Conservation (phyloP, 2,797 vertebrate species). For the Chaetodon trifasciatus region DNA sequence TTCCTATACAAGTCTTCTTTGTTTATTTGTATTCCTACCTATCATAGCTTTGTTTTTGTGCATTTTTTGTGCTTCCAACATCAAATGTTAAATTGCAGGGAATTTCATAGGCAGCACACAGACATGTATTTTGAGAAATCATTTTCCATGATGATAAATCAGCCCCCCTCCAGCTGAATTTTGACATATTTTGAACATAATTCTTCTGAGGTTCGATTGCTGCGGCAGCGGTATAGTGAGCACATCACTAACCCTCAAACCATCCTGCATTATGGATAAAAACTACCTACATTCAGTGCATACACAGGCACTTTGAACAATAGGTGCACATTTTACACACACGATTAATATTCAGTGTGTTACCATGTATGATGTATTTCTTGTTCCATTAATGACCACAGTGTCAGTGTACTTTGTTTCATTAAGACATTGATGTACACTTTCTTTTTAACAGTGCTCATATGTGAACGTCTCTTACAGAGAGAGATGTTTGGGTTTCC, state of each 20-base stretch:
- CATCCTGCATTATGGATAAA: neutral
- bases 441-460: neutral
- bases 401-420: too few species aligned
- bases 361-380: neutral
- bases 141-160: neutral
- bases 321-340: neutral
- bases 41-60: neutral
- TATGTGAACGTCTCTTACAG: constrained; percentile 77
- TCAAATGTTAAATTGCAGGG: neutral
- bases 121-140: neutral
- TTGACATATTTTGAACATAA: neutral
- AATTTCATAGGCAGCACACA: neutral
- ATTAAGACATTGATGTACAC: neutral
- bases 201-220: neutral
- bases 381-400: neutral
- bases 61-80: neutral
- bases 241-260: neutral
- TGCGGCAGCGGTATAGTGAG: neutral
- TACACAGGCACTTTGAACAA: neutral
- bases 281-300: neutral
- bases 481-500: constrained; percentile 88
- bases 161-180: neutral
- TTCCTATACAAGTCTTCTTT: neutral
- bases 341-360: neutral
- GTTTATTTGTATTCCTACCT: neutral